phyloP scores from a whole-genome alignment of 1,140 invertebrate species.

The Eumeta japonica region DNA sequence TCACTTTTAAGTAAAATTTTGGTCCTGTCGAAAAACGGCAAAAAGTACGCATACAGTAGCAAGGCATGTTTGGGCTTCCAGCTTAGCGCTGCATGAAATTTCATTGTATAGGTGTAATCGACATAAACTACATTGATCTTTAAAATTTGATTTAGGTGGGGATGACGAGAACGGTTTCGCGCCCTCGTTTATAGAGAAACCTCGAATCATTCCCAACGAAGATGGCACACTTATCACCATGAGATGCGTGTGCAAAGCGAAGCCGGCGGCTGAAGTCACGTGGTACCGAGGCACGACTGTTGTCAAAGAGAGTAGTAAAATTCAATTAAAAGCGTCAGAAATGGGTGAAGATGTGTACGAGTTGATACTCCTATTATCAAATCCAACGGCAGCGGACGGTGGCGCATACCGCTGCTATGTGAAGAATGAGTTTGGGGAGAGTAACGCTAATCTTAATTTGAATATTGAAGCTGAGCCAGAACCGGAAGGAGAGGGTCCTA shows the following conservation, averaged over 20 bases:
- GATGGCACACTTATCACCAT: slow-evolving; percentile 92
- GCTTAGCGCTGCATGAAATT: slow-evolving; percentile 39
- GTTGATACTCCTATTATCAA: slow-evolving; percentile 76
- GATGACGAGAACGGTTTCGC: slow-evolving; percentile 86
- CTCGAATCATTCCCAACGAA: slow-evolving; percentile 96
- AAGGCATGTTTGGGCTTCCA: slow-evolving; percentile 37
- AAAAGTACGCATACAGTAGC: slow-evolving; percentile 54
- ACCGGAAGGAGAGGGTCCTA: slow-evolving; percentile 90
- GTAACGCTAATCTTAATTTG: slow-evolving; percentile 95
- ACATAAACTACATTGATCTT: slow-evolving; percentile 2
- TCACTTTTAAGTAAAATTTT: too few relatives aligned
- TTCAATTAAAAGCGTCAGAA: slow-evolving; percentile 74
- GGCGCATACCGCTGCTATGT: slow-evolving; percentile 97
- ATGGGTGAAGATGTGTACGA: slow-evolving; percentile 86
- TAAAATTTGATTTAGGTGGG: slow-evolving; percentile 63
- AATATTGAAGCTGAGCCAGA: slow-evolving; percentile 96
- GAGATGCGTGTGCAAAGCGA: slow-evolving; percentile 92
- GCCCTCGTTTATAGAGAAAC: slow-evolving; percentile 95
- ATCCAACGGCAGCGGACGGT: slow-evolving; percentile 90
- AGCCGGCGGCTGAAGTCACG: slow-evolving; percentile 84
- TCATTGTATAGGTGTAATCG: slow-evolving; percentile 1
- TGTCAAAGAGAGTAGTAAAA: slow-evolving; percentile 83
- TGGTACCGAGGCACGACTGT: slow-evolving; percentile 87
- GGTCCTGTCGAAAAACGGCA: too few relatives aligned
- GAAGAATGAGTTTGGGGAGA: slow-evolving; percentile 95